Base-by-base conservation (phyloP, 2,888 invertebrate genomes). In the Amorpha juglandis region DNA sequence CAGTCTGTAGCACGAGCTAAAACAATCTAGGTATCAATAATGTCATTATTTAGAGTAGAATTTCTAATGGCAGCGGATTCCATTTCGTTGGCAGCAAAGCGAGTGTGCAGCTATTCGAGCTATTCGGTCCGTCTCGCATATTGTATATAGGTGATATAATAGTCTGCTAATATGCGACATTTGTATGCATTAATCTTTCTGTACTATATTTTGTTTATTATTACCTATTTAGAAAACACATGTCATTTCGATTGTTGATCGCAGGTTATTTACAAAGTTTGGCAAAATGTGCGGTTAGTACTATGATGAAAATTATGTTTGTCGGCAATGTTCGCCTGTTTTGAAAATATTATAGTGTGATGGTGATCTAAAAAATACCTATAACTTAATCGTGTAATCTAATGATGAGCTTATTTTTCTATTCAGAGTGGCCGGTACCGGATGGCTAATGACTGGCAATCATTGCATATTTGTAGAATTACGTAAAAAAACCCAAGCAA, bases 1-100 rank as follows among this genome's bases (percentile, higher is more conserved):
- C 82, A 71, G 71, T 78, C 71, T 74, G 70, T 70, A 73, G 79
- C 83, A 84, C 81, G 83, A 82, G 78, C 79, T 75, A 74, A 78
- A 84, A 81, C 85, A 87, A 89, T 90, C 84, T 82, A 79, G 81
- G 80, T 79, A 78, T 80, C 88, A 88, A 88, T 92, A 88, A 89
- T 91, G 90, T 90, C 90, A 90, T 91, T 88, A 84, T 75, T 83
- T 84, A 78, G 79, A 86, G 84, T 83, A 87, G 87, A 89, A 92
- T 91, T 91, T 92, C 91, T 91, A 90, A 90, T 90, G 86, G 83
- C 86, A 83, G 81, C 81, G 87, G 87, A 91, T 91, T 92, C 91
- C 88, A 89, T 91, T 92, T 92, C 91, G 88, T 90, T 91, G 90
- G 89, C 89, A 89, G 78, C 84, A 81, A 86, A 89, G 88, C 88